A percentile compares a stretch with the other conserved stretches of the same genome.
Conservation (phyloP, 2,113 vertebrate species). For the Aplodontia rufa region DNA sequence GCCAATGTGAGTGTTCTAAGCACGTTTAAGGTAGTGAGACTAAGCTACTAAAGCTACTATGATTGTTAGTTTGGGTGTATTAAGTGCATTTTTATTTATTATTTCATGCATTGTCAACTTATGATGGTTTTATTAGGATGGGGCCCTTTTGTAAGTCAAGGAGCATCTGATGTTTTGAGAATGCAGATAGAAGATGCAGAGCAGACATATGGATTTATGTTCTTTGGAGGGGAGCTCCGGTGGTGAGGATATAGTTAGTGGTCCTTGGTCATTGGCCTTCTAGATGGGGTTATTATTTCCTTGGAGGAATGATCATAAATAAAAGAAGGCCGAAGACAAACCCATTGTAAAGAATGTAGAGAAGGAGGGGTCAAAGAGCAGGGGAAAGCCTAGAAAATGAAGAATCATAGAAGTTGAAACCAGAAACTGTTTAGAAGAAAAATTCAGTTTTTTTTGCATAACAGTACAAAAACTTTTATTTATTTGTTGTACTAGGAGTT, state of each 20-base stretch:
- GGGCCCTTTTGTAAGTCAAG: background rate
- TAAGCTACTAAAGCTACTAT: background rate
- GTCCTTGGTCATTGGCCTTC: background rate
- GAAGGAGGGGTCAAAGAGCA: background rate
- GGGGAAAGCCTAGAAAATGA: background rate
- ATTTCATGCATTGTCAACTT: background rate
- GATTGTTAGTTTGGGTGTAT: background rate
- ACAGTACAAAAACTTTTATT: conserved; percentile 83
- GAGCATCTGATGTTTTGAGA: background rate
- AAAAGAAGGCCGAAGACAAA: background rate
- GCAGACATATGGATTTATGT: background rate
- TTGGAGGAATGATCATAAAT: background rate
- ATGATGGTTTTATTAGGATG: background rate
- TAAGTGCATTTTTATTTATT: background rate
- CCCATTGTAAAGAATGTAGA: background rate
- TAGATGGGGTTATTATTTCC: background rate
- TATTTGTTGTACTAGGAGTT: conserved; percentile 77
- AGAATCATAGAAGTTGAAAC: background rate
- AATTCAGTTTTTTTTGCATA: background rate
- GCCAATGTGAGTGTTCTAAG: background rate
- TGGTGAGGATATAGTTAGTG: background rate
- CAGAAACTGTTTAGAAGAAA: background rate
- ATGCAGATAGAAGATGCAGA: background rate
- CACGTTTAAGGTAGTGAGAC: background rate
- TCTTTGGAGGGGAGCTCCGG: background rate